Evolutionary conservation across 2,113 vertebrate species (phyloP), one percentile per base, ranked within the genome.

Genomic region (Sceloporus undulatus): DNA sequence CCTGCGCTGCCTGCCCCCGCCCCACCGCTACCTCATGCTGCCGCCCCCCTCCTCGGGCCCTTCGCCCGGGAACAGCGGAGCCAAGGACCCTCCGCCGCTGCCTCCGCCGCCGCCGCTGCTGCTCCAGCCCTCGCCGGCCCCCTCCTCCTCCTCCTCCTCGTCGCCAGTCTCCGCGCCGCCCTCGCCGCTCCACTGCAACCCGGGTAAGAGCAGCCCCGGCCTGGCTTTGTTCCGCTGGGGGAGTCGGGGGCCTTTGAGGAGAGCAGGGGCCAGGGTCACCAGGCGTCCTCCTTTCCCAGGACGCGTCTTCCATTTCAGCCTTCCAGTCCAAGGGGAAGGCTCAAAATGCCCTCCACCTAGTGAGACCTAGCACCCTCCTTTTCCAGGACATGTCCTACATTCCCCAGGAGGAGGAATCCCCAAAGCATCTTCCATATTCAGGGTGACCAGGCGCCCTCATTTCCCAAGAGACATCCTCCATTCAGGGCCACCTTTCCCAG

Each of bases 1-100:
- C 95, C 98, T 97, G 95, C 97, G 98, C 93, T 99, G 98, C 92
- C 96, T 99, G 86, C 98, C 98, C 1, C 95, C 96, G 42, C 98
- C 98, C 25, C 97, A 97, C 87, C 97, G 97, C 92, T 98, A 96
- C 96, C 90, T 98, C 93, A 96, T 96, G 93, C 95, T 98, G 85
- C 96, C 97, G 0, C 97, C 94, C 21, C 90, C 91, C 48, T 83
- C 97, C 54, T 87, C 92, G 48, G 90, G 92, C 75, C 84, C 93
- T 1, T 34, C 91, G 19, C 84, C 92, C 48, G 85, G 89, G 54
- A 68, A 42, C 66, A 52, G 70, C 42, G n/a, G 83, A 8, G 29
- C 68, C 38, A 95, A 91, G 84, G 95, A 95, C 23, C 89, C 56
- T 52, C 87, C 82, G n/a, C 6, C 52, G 52, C 80, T 92, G 14